A percentile compares a stretch with the other conserved stretches of the same genome.
Conservation (phyloP, 1,140 invertebrate genomes). For the Globodera rostochiensis region DNA sequence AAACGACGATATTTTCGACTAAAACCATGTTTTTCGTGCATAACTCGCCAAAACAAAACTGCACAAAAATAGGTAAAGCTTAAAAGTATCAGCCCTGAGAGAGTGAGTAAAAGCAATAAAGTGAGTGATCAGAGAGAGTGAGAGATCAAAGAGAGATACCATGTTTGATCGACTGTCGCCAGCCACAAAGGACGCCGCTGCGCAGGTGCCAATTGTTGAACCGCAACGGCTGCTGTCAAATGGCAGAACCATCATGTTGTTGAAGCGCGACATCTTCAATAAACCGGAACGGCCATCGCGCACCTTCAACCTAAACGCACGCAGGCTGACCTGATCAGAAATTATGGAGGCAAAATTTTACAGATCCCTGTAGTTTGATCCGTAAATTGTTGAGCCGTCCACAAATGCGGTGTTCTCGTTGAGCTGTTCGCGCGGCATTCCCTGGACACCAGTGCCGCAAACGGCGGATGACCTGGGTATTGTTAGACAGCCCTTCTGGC, state of each 20-base stretch:
- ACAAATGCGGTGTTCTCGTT: constrained; percentile 63
- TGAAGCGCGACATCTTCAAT: constrained; percentile 63
- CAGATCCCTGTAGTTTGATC: constrained; percentile 58
- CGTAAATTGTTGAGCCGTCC: constrained; percentile 63
- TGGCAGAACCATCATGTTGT: constrained; percentile 57
- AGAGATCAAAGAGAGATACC: neutral
- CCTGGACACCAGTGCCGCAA: constrained; percentile 52
- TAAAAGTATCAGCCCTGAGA: too few species aligned
- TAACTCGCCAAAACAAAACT: too few species aligned
- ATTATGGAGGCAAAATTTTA: constrained; percentile 8
- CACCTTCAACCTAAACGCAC: constrained; percentile 44
- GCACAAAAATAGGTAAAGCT: too few species aligned
- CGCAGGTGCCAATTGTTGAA: constrained; percentile 43
- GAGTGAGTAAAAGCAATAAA: too few species aligned
- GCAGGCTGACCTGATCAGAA: too few species aligned
- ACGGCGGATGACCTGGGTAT: constrained; percentile 61
- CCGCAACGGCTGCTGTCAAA: constrained; percentile 60
- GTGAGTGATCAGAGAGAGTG: too few species aligned
- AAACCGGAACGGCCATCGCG: constrained; percentile 62
- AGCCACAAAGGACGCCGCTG: constrained; percentile 55
- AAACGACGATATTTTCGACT: too few species aligned
- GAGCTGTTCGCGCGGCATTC: constrained; percentile 57
- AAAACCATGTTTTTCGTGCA: too few species aligned
- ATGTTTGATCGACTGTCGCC: constrained; percentile 61
- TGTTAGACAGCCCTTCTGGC: constrained; percentile 59